Base-by-base conservation (phyloP, 2,797 vertebrate genomes). In the Chaenodraco wilsoni region DNA sequence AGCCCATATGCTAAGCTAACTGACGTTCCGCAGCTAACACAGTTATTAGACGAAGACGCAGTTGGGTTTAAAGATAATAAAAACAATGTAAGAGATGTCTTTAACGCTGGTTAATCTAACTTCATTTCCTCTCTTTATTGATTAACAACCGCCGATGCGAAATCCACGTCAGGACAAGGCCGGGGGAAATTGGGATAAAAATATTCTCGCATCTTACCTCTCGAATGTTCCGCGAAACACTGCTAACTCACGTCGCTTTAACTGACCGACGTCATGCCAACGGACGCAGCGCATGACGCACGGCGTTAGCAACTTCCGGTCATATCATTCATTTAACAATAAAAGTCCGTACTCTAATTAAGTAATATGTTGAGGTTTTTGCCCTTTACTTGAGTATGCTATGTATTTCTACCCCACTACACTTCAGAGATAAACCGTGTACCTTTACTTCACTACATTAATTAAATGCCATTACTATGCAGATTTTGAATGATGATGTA, bases 201-300 rank as follows among this genome's bases (percentile, higher is more conserved):
- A 17, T 58, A 12, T 45, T 51, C 78, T 69, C 63, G 12, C 52
- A 61, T 23, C 87, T 89, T 88, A 92, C 92, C 92, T 91, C 91
- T 93, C 85, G 91, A 93, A 92, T 77, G 88, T 93, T 92, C 92
- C 89, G 83, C 62, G 89, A 65, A 75, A 56, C 23, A 27, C 74
- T 67, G 81, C 60, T 75, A 37, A 46, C 87, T 85, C 63, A 23
- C 84, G 70, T 70, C 67, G 80, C 49, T 84, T 88, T 90, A 56
- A 84, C 81, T 9, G 9, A 56, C 63, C 0, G 66, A 10, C 0
- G 67, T 69, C 23, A 62, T 77, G 68, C 0, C 2, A 2, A 3
- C 74, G 0, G 4, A 19, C 2, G 12, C 11, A 14, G 1, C 1
- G 27, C 27, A 27, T 27, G 27, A 27, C 27, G 27, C 27, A 27